Evolutionary conservation across 2,113 vertebrate species (phyloP).

Genomic region (Sylvietta virens): DNA sequence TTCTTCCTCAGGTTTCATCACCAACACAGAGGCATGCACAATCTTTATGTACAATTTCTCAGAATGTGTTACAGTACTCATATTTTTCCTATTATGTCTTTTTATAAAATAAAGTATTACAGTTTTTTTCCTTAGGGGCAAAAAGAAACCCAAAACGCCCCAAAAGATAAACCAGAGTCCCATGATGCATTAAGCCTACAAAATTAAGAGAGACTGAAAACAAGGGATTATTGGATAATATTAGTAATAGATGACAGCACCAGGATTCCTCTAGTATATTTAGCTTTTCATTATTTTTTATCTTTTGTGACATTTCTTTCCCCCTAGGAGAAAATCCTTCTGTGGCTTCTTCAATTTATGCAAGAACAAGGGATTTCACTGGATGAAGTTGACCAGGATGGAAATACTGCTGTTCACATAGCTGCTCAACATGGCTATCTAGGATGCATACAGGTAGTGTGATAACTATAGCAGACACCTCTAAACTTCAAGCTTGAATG

Average conservation of each 20-base stretch:
- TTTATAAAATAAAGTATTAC: not conserved
- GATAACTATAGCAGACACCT: not conserved
- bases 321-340: slow-evolving; percentile 90
- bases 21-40: not conserved
- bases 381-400: slow-evolving; percentile 92
- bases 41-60: not conserved
- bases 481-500: not conserved
- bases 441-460: slow-evolving; percentile 90
- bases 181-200: not conserved
- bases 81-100: not conserved
- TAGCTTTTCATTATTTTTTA: not conserved
- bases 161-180: not conserved
- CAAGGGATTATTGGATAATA: not conserved
- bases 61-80: not conserved
- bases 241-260: not conserved
- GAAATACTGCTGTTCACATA: slow-evolving; percentile 92
- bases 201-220: not conserved
- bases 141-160: not conserved
- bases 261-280: not conserved
- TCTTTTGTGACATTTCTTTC: not conserved
- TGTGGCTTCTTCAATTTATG: slow-evolving; percentile 99
- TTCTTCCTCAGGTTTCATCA: not conserved
- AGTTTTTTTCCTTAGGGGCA: not conserved
- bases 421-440: slow-evolving; percentile 93
- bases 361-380: slow-evolving; percentile 97